These are phyloP conservation scores for Ceratina japonica DNA, from an alignment of 1,140 invertebrate species.

Conservation along the genomic window DNA sequence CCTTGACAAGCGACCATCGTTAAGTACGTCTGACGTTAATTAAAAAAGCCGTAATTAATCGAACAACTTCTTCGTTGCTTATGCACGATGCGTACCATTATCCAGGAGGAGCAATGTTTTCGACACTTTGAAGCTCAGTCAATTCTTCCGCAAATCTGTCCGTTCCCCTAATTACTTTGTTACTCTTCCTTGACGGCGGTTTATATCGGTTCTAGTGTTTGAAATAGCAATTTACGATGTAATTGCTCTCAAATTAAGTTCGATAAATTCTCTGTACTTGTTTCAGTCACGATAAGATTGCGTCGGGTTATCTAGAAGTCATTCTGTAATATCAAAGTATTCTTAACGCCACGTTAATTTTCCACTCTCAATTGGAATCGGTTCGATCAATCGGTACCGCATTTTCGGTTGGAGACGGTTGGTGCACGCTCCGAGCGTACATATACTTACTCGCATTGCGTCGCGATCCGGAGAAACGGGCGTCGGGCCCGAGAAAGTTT, in stretches of 20 bases:
- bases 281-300: too few species aligned
- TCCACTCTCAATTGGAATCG: too few species aligned
- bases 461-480: constrained; percentile 27
- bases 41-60: constrained; percentile 61
- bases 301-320: too few species aligned
- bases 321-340: too few species aligned
- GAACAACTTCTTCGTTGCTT: background rate
- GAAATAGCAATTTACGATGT: background rate
- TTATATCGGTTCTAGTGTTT: background rate
- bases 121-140: background rate
- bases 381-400: background rate
- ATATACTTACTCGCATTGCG: background rate
- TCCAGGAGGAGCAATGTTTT: background rate
- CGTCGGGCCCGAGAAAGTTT: constrained; percentile 48
- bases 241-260: background rate
- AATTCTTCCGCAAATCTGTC: background rate
- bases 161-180: background rate
- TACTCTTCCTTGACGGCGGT: background rate
- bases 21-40: constrained; percentile 55
- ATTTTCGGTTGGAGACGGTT: background rate
- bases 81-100: background rate
- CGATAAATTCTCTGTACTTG: background rate
- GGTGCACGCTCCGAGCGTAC: background rate
- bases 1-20: constrained; percentile 63
- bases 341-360: too few species aligned